phyloP scores from a whole-genome alignment of 2,797 vertebrate genomes.

The Gallinago solitaria region DNA sequence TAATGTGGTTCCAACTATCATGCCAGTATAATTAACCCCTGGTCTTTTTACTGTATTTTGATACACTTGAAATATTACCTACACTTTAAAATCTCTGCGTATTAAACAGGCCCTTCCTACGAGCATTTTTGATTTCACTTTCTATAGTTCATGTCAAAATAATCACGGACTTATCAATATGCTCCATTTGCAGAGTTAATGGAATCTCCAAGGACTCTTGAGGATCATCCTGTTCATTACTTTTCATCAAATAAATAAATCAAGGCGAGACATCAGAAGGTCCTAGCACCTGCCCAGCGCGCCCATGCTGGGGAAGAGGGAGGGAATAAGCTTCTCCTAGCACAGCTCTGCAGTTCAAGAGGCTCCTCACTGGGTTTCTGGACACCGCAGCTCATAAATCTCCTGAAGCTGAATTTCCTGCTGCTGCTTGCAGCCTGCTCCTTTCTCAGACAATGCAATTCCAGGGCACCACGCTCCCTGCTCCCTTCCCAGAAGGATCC shows the following conservation, averaged over 20 bases:
- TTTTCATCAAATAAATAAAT: conserved; percentile 64
- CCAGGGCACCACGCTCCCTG: not conserved
- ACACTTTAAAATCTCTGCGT: conserved; percentile 14
- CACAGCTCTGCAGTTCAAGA: not conserved
- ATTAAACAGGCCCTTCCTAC: not conserved
- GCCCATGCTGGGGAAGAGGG: not conserved
- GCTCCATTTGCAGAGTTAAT: conserved; percentile 25
- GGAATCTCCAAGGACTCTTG: conserved; percentile 27
- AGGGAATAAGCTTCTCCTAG: not conserved
- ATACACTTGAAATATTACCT: conserved; percentile 64
- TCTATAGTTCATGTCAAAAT: conserved; percentile 33
- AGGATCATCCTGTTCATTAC: conserved; percentile 8
- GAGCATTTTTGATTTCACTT: conserved; percentile 13
- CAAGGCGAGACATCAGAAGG: not conserved
- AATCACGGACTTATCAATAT: conserved; percentile 21
- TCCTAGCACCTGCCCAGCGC: not conserved
- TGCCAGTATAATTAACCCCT: conserved; percentile 36
- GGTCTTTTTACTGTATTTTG: conserved; percentile 33
- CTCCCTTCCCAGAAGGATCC: not conserved
- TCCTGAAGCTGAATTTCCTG: conserved; percentile 22
- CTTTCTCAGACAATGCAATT: not conserved
- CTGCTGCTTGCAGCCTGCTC: not conserved
- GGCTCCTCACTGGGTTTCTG: conserved; percentile 23
- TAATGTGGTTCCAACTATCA: conserved; percentile 8
- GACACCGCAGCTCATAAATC: conserved; percentile 33